phyloP scores from a whole-genome alignment of 2,113 vertebrate genomes.

The Trogon surrucura region DNA sequence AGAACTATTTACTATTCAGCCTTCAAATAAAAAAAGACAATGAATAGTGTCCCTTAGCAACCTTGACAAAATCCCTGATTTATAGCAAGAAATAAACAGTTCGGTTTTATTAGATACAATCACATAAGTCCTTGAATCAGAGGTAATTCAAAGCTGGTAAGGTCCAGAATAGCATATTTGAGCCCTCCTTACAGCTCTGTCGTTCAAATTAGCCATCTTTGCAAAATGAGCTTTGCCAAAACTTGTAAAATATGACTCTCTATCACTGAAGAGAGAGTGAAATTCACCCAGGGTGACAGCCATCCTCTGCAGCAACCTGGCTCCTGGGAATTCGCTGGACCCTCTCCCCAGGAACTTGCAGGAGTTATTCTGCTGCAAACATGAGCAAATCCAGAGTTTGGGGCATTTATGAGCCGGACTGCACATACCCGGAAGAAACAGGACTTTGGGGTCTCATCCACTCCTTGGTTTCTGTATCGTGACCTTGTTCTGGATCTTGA shows the following conservation, averaged over 20 bases:
- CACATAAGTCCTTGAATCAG: not conserved
- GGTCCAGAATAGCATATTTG: not conserved
- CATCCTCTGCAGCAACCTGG: not conserved
- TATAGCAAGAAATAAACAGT: constrained; percentile 18
- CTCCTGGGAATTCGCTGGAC: not conserved
- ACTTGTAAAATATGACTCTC: not conserved
- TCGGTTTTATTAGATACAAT: constrained; percentile 18
- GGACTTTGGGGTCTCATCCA: not conserved
- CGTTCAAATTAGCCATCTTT: not conserved
- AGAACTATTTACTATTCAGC: constrained; percentile 43
- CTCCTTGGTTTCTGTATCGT: not conserved
- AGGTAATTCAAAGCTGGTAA: not conserved
- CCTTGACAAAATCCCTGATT: constrained; percentile 38
- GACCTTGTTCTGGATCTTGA: not conserved
- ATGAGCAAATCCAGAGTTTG: not conserved
- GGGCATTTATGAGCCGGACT: not conserved
- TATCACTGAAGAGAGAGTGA: not conserved
- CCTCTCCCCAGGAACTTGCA: not conserved
- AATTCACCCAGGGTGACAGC: not conserved
- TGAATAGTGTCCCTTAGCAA: constrained; percentile 49
- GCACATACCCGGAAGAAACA: not conserved
- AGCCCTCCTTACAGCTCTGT: not conserved
- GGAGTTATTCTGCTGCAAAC: not conserved
- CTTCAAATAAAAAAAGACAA: constrained; percentile 27
- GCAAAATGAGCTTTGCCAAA: not conserved